Evolutionary conservation across 2,888 invertebrate genomes (phyloP), one percentile per base, ranked within the genome.

Genomic region (Alviniconcha strummeri): DNA sequence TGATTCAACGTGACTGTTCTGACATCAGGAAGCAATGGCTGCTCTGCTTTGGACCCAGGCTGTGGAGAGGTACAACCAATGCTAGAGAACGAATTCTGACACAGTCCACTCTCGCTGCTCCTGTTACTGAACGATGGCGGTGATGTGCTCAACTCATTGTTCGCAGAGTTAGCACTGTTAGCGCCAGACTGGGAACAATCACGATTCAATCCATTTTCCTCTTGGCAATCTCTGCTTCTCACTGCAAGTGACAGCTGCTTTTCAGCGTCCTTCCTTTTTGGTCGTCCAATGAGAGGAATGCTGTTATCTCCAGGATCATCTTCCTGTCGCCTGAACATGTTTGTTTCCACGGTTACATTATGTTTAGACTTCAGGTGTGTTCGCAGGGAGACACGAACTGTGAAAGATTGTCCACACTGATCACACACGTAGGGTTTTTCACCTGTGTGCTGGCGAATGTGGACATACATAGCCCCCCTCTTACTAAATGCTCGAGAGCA

Each of bases 341-440:
- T 52, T 13, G 77, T 77, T 56, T 77, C 77, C n/a, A 77, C 57
- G 9, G 57, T 11, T 19, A 77, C 19, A 19, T 77, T 57, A 56
- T 77, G 77, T 19, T 77, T 77, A 9, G 77, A 77, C 77, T 77
- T 77, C 57, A 77, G 54, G 54, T 77, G 77, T 17, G 77, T 57
- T n/a, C 77, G 77, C 17, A 77, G 77, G 8, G 77, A 77, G 56
- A 77, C 77, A 19, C 56, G 56, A 19, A 77, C 77, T 9, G 77
- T 77, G 57, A 77, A 77, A 11, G 77, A 77, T 19, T 77, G 77
- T 19, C 80, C 80, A 52, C 80, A 80, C 80, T 80, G 80, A 55
- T 80, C 80, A 80, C 80, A 80, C n/a, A 80, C 80, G n/a, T 80
- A 71, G n/a, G 71, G 80, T 11, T 80, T 80, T 56, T 80, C 80